Evolutionary conservation across 2,797 vertebrate genomes (phyloP), one percentile per base, ranked within the genome.

Genomic region (Sebastes minor): DNA sequence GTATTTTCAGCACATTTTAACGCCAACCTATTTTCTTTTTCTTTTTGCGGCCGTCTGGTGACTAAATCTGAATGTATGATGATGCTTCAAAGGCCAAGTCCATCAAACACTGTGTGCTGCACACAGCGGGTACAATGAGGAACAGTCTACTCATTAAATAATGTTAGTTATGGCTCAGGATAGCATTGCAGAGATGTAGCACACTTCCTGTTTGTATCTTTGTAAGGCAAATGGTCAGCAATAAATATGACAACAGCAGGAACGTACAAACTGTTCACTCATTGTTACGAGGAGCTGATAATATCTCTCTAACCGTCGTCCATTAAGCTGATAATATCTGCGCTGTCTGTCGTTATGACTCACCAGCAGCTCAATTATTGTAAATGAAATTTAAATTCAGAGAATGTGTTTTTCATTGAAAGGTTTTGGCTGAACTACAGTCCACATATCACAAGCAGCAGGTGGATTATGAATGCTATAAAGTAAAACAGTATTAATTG

Each of bases 181-280:
- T 6, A 27, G 22, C 25, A 32, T 2, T 42, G 59, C 71, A 72
- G 32, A 74, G 42, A 74, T 9, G 18, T n/a, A 65, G 71, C 32
- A 28, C 46, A 82, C 82, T 89, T 90, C 85, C 83, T 86, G 76
- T 83, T 86, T 61, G 23, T 62, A 33, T 52, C n/a, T 56, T 52
- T 68, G 49, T 25, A 53, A 68, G 25, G 46, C 38, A 33, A 72
- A 65, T 27, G n/a, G 49, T 72, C 65, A 77, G 46, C 61, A 59
- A 56, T 63, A 81, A 76, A 76, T 14, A 52, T 18, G 25, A 42
- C 46, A 76, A 27, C 57, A 56, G 49, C 61, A 71, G n/a, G 20
- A 55, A 63, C 23, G 16, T 60, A 53, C 53, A 67, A 33, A 66
- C 13, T 5, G 6, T 10, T 72, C 64, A 3, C 8, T 70, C 46